phyloP scores from a whole-genome alignment of 2,888 invertebrate species.

The Mythimna pallens region DNA sequence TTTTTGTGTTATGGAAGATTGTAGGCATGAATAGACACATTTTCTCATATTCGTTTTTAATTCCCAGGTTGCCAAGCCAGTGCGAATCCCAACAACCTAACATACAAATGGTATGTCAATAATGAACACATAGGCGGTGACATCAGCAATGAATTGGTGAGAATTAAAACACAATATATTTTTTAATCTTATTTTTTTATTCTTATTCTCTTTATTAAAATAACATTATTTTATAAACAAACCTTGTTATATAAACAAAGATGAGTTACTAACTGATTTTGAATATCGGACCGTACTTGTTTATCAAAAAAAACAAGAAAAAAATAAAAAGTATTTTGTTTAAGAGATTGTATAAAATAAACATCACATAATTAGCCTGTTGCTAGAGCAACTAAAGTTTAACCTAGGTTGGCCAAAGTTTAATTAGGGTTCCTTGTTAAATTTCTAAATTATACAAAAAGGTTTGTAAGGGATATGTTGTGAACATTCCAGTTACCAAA shows the following conservation, averaged over 20 bases:
- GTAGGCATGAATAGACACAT: neutral
- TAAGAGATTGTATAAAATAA: neutral
- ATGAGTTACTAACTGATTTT: neutral
- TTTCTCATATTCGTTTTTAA: constrained; percentile 15
- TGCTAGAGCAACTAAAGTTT: neutral
- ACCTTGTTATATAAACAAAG: neutral
- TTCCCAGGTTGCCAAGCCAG: constrained; percentile 94
- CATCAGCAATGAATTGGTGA: constrained; percentile 94
- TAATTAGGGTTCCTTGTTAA: constrained; percentile 26
- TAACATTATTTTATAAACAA: neutral
- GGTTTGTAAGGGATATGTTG: constrained; percentile 15
- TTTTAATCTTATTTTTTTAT: neutral
- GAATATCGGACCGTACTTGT: neutral
- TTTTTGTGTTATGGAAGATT: neutral
- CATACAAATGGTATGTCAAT: constrained; percentile 97
- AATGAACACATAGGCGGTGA: constrained; percentile 95
- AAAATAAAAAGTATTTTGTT: neutral
- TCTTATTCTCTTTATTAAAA: no score
- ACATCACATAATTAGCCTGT: constrained; percentile 9
- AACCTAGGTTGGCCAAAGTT: constrained; percentile 24
- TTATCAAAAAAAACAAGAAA: neutral
- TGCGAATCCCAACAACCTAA: constrained; percentile 96
- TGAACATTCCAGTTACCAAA: constrained; percentile 21
- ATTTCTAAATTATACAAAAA: constrained; percentile 26
- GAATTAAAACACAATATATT: constrained; percentile 45